Conservation (phyloP, 1,140 invertebrate species). For the Chrysomallon squamiferum region DNA sequence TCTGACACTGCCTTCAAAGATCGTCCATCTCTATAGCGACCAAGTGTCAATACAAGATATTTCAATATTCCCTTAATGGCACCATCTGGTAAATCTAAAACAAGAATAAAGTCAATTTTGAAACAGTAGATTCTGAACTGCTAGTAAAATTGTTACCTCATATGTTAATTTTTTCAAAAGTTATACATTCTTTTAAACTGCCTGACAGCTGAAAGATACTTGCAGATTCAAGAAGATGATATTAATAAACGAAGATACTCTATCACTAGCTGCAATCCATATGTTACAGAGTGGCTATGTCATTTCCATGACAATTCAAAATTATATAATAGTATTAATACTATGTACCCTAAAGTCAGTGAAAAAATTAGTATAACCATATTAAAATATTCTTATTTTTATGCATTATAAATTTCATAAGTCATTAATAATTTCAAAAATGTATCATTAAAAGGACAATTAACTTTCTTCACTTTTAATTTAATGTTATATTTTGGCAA, state of each 20-base stretch:
- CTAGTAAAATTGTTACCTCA: neutral
- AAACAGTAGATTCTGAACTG: neutral
- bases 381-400: too few species aligned
- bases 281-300: neutral
- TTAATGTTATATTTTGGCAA: too few species aligned
- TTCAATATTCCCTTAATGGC: conserved; percentile 81
- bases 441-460: too few species aligned
- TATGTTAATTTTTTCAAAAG: neutral
- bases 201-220: neutral
- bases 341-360: too few species aligned
- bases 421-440: too few species aligned
- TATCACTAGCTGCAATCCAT: conserved; percentile 5
- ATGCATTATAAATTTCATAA: too few species aligned
- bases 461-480: too few species aligned
- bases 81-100: conserved; percentile 78
- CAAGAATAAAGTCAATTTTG: conserved; percentile 14
- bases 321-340: too few species aligned
- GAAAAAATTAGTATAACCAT: too few species aligned
- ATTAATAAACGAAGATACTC: neutral
- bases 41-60: conserved; percentile 75
- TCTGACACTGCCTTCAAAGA: conserved; percentile 78
- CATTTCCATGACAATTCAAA: too few species aligned
- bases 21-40: conserved; percentile 77
- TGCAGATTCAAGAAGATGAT: neutral
- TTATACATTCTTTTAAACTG: neutral